These are phyloP conservation scores for Arnoldichthys spilopterus DNA, from an alignment of 2,797 vertebrate genomes.

Conservation along the genomic window DNA sequence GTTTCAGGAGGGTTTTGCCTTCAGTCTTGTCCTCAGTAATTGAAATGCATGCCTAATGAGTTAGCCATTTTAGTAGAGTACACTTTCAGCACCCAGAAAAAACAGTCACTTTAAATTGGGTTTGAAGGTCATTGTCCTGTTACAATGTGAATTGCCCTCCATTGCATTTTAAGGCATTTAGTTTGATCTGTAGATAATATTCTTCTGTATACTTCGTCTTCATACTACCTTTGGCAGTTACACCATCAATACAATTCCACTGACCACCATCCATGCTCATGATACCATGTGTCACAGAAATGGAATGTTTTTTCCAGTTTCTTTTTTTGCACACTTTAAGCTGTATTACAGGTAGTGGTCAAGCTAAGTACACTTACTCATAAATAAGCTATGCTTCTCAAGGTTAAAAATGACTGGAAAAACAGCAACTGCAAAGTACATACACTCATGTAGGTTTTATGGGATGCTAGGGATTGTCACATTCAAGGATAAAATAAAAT, in stretches of 20 bases:
- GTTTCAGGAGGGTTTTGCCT: background rate
- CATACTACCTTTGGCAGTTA: background rate
- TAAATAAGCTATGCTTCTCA: too few relatives aligned
- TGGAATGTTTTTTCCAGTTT: background rate
- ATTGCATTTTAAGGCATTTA: background rate
- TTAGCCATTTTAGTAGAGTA: background rate
- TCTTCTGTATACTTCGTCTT: background rate
- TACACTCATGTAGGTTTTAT: too few relatives aligned
- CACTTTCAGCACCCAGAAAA: background rate
- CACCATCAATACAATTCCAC: background rate
- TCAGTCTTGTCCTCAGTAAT: slow-evolving; percentile 4
- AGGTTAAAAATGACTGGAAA: too few relatives aligned
- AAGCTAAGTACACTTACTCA: too few relatives aligned
- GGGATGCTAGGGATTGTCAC: too few relatives aligned
- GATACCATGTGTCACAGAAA: background rate
- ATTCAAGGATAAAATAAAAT: background rate
- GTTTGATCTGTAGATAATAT: background rate
- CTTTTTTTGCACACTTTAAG: background rate
- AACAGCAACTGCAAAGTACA: too few relatives aligned
- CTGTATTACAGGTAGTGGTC: too few relatives aligned
- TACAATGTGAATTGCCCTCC: slow-evolving; percentile 8
- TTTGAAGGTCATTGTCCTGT: background rate
- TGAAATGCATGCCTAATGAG: slow-evolving; percentile 25
- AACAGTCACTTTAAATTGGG: background rate
- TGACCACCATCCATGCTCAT: background rate